Percentiles rank a stretch among this genome's conserved stretches.
Evolutionary conservation across 1,140 invertebrate species (phyloP).

Genomic region (Cepaea nemoralis): DNA sequence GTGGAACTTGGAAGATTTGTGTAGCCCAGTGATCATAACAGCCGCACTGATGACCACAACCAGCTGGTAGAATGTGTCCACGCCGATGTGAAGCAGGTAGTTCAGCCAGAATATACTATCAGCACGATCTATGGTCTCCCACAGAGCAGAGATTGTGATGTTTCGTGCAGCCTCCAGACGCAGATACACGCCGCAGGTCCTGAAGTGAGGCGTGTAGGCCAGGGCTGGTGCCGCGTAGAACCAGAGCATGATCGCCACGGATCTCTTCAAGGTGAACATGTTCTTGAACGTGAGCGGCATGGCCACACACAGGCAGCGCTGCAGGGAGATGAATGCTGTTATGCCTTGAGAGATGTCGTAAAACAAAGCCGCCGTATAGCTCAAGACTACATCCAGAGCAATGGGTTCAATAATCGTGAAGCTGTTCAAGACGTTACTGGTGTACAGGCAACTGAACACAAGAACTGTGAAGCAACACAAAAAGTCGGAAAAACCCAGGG

Average conservation of each 20-base stretch:
- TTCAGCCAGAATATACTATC: neutral
- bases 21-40: neutral
- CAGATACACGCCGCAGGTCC: neutral
- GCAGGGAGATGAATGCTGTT: neutral
- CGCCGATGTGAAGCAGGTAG: neutral
- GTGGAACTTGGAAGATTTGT: neutral
- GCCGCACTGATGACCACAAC: neutral
- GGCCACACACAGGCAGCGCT: slow-evolving; percentile 7
- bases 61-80: neutral
- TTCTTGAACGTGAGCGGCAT: neutral
- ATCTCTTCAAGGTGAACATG: neutral
- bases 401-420: neutral
- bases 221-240: neutral
- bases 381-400: neutral
- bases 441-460: neutral
- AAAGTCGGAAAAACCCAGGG: neutral
- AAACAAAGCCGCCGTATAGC: neutral
- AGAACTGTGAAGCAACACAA: neutral
- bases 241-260: neutral
- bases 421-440: neutral
- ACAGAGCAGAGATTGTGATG: neutral
- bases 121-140: neutral
- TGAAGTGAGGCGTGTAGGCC: slow-evolving; percentile 2
- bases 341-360: slow-evolving; percentile 6
- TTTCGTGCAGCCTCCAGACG: neutral